These are phyloP conservation scores for Copidosoma floridanum DNA, from an alignment of 1,140 invertebrate species.

Conservation along the genomic window DNA sequence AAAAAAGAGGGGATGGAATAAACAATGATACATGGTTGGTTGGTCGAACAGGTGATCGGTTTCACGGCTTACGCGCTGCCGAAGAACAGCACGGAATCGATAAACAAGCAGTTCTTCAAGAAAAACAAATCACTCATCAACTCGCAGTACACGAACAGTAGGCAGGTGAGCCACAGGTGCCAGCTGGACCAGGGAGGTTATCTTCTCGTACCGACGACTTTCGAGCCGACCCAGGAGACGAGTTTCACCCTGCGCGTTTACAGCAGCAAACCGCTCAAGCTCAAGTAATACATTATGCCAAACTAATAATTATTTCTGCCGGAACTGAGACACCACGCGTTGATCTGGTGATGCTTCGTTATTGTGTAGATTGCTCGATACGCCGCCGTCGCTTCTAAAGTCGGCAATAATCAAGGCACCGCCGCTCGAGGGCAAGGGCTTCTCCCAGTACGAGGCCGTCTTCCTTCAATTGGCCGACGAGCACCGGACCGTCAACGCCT, in stretches of 20 bases:
- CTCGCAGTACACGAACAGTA: slow-evolving; percentile 88
- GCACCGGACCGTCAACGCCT: slow-evolving; percentile 83
- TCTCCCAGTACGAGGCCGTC: slow-evolving; percentile 84
- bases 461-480: slow-evolving; percentile 90
- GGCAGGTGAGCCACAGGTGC: slow-evolving; percentile 81
- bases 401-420: slow-evolving; percentile 73
- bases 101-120: slow-evolving; percentile 78
- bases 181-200: slow-evolving; percentile 81
- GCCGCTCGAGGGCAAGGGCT: slow-evolving; percentile 71
- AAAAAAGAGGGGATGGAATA: not conserved
- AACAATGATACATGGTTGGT: too few species aligned
- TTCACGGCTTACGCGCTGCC: slow-evolving; percentile 84
- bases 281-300: too few species aligned
- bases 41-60: slow-evolving; percentile 90
- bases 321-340: too few species aligned
- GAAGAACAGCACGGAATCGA: slow-evolving; percentile 67
- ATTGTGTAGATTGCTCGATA: slow-evolving; percentile 67
- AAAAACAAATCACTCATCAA: slow-evolving; percentile 85
- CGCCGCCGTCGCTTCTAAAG: slow-evolving; percentile 69
- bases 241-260: slow-evolving; percentile 81
- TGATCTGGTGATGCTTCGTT: slow-evolving; percentile 12
- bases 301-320: too few species aligned
- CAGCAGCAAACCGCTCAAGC: slow-evolving; percentile 77
- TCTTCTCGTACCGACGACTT: slow-evolving; percentile 85
- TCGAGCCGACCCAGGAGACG: slow-evolving; percentile 87